These are phyloP conservation scores for Graptemys geographica DNA, from an alignment of 2,797 vertebrate genomes.

Conservation along the genomic window DNA sequence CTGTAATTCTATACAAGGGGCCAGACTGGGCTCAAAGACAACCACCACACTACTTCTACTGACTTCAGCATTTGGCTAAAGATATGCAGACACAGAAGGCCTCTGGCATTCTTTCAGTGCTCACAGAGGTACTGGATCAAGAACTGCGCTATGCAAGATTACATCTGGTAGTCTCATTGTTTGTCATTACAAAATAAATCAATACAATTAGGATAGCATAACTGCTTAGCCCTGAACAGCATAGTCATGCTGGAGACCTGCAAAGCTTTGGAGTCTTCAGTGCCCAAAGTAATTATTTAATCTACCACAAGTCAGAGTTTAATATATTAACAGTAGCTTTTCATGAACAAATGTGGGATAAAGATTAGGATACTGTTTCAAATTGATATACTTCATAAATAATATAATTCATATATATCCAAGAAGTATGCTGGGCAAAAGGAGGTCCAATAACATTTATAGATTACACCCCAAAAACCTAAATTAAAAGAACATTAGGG, in stretches of 20 bases:
- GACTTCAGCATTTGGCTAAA: neutral
- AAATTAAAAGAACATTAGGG: neutral
- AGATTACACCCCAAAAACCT: neutral
- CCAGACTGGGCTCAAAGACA: neutral
- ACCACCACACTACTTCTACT: neutral
- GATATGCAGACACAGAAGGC: accelerated
- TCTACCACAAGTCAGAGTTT: accelerated
- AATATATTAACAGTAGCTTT: neutral
- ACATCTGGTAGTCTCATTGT: accelerated
- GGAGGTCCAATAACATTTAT: neutral
- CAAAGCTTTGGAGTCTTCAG: accelerated
- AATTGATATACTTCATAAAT: neutral
- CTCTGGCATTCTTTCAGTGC: neutral
- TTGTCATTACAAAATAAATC: neutral
- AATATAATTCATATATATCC: neutral
- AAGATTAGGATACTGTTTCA: neutral
- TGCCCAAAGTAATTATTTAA: neutral
- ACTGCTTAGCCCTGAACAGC: neutral
- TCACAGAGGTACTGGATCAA: accelerated
- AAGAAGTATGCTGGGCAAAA: neutral
- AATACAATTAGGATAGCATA: neutral
- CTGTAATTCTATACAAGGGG: neutral
- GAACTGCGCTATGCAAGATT: neutral
- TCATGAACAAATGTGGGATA: neutral
- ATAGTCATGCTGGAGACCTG: neutral